A percentile compares a stretch with the other conserved stretches of the same genome.
These are phyloP conservation scores for Brachionus koreanus DNA, from an alignment of 1,140 invertebrate genomes.

Conservation along the genomic window DNA sequence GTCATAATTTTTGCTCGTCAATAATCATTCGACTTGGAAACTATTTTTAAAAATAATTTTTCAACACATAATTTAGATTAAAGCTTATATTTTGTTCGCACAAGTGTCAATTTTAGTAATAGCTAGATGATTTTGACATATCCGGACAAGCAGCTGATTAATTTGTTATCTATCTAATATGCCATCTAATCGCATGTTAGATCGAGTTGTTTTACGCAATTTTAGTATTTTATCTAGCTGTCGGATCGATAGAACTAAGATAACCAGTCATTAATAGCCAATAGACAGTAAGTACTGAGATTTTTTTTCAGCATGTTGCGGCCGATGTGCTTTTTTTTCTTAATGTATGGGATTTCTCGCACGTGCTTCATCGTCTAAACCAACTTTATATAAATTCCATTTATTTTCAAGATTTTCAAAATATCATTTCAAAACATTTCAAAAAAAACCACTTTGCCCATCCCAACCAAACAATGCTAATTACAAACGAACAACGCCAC, in stretches of 20 bases:
- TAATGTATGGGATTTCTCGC: neutral
- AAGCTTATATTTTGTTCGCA: neutral
- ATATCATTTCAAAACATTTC: neutral
- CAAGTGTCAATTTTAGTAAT: neutral
- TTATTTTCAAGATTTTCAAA: neutral
- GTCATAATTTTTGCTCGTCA: neutral
- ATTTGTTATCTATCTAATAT: neutral
- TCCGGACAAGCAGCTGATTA: neutral
- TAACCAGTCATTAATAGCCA: neutral
- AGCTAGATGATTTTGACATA: neutral
- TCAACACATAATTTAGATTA: neutral
- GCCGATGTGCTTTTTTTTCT: neutral
- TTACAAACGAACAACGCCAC: constrained; percentile 18
- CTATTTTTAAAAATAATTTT: neutral
- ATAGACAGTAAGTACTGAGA: neutral
- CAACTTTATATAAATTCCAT: neutral
- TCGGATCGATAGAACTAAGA: neutral
- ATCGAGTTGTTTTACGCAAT: neutral
- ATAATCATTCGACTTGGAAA: neutral
- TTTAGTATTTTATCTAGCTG: neutral
- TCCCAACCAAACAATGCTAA: neutral
- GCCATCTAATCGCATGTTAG: neutral
- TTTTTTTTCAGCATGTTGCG: neutral
- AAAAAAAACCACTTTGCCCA: neutral
- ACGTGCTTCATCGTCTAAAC: neutral